Conservation (phyloP, 1,140 invertebrate species). For the Psix sp. region DNA sequence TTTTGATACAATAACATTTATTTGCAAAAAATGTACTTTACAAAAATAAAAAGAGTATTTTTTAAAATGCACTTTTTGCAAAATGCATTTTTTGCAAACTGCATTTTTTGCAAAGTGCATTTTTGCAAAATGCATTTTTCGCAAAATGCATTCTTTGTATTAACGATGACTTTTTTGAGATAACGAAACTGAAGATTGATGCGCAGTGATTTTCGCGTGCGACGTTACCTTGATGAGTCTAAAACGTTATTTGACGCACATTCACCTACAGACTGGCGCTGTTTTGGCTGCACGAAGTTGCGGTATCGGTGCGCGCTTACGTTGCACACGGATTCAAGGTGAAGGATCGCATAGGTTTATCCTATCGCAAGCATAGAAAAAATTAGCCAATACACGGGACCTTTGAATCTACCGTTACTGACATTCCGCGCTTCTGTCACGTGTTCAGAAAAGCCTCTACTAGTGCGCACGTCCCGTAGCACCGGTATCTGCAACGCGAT, state of each 20-base stretch:
- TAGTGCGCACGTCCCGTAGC: background rate
- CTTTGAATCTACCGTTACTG: conserved; percentile 57
- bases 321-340: conserved; percentile 26
- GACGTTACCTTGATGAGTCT: conserved; percentile 4
- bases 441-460: conserved; percentile 34
- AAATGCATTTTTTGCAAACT: too few relatives aligned
- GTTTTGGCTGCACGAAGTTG: conserved; percentile 14
- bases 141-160: too few relatives aligned
- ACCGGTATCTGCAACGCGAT: conserved; percentile 2
- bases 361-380: conserved; percentile 19
- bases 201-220: background rate
- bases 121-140: too few relatives aligned
- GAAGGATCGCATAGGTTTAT: conserved; percentile 23
- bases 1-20: too few relatives aligned
- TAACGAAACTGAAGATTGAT: background rate
- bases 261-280: conserved; percentile 4
- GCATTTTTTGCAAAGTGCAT: too few relatives aligned
- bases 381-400: conserved; percentile 31
- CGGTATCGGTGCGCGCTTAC: conserved; percentile 7
- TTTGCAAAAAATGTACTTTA: too few relatives aligned
- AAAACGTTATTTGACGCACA: conserved; percentile 2
- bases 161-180: too few relatives aligned
- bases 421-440: conserved; percentile 49
- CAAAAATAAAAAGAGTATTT: too few relatives aligned
- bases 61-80: too few relatives aligned